Percentiles rank a stretch among this genome's conserved stretches.
These are phyloP conservation scores for Petrolisthes cinctipes DNA, from an alignment of 2,888 invertebrate species.

Conservation along the genomic window DNA sequence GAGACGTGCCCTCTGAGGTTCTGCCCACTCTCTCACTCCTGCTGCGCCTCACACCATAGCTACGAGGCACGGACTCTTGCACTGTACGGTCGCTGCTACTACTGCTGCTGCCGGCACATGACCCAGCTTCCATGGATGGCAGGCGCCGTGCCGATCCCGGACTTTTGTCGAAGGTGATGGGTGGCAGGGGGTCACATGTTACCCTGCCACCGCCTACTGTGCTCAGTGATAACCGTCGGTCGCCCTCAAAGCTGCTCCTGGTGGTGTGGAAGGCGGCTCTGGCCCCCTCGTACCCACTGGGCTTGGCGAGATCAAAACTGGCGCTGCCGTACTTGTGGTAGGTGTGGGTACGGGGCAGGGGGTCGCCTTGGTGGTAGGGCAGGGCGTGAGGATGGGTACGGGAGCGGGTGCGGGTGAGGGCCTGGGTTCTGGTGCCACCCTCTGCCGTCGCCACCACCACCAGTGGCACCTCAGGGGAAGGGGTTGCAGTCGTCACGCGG, in stretches of 20 bases:
- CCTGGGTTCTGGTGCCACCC: conserved; percentile 59
- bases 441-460: conserved; percentile 55
- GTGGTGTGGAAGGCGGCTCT: conserved; percentile 56
- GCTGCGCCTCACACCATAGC: conserved; percentile 42
- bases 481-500: conserved; percentile 43
- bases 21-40: conserved; percentile 52
- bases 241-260: conserved; percentile 55
- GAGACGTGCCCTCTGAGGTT: conserved; percentile 34
- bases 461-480: conserved; percentile 52
- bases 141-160: conserved; percentile 44
- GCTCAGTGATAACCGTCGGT: conserved; percentile 48
- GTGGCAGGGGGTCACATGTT: conserved; percentile 37
- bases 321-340: conserved; percentile 60
- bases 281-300: conserved; percentile 45
- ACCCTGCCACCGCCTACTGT: conserved; percentile 28
- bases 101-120: conserved; percentile 42
- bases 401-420: conserved; percentile 34
- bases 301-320: conserved; percentile 52
- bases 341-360: conserved; percentile 47
- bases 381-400: conserved; percentile 28
- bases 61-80: conserved; percentile 34
- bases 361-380: conserved; percentile 33
- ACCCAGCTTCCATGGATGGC: conserved; percentile 46
- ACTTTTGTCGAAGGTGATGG: conserved; percentile 38
- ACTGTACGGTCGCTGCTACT: conserved; percentile 41